Conservation (phyloP, 2,797 vertebrate species). For the Alectoris magna region DNA sequence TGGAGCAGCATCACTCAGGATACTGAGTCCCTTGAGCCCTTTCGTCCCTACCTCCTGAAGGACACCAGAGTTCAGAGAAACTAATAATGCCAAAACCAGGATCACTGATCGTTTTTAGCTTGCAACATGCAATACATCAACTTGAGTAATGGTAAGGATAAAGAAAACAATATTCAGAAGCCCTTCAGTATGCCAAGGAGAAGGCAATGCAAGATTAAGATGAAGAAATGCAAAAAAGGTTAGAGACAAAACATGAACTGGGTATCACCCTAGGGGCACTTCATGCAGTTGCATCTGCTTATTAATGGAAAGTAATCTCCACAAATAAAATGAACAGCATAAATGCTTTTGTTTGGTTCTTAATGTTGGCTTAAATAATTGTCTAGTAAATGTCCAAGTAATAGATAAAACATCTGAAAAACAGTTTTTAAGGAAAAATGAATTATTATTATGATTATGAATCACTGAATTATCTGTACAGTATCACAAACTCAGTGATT, state of each 20-base stretch:
- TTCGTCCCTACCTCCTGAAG: not conserved
- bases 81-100: fast-evolving
- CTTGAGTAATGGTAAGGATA: not conserved
- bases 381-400: not conserved
- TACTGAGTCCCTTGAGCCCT: fast-evolving
- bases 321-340: not conserved
- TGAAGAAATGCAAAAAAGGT: not conserved
- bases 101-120: not conserved
- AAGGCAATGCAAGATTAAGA: not conserved
- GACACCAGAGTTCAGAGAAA: not conserved
- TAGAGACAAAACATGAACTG: not conserved
- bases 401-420: not conserved
- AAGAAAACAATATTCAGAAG: not conserved
- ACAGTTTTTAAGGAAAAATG: too few relatives aligned
- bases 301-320: not conserved
- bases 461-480: too few relatives aligned
- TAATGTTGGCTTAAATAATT: not conserved
- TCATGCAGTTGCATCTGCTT: not conserved
- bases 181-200: not conserved
- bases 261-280: not conserved
- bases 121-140: not conserved
- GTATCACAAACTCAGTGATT: not conserved
- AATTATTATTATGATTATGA: too few relatives aligned
- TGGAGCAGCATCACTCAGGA: fast-evolving
- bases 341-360: fast-evolving